phyloP scores from a whole-genome alignment of 2,888 invertebrate genomes.

The Ischnus inquisitorius region DNA sequence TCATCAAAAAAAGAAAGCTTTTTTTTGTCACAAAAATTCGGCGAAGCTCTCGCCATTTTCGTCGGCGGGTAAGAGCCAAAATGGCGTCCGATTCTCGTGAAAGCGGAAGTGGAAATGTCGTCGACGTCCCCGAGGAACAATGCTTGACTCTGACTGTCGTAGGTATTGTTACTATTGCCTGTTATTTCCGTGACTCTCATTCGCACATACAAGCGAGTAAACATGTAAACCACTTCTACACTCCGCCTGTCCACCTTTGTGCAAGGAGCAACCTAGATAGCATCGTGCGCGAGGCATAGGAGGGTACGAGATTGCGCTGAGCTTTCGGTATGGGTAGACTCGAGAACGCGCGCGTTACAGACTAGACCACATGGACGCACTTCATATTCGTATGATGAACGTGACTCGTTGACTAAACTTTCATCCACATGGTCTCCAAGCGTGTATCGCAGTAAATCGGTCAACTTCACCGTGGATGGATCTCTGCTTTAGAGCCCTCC shows the following conservation, averaged over 20 bases:
- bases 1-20: not conserved
- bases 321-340: slow-evolving; percentile 11
- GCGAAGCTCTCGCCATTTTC: not conserved
- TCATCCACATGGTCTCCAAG: not conserved
- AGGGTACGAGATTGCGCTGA: not conserved
- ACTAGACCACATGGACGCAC: not conserved
- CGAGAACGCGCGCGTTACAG: not conserved
- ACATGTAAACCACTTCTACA: not conserved
- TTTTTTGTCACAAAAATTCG: not conserved
- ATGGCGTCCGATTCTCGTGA: slow-evolving; percentile 58
- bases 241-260: not conserved
- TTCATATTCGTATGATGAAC: slow-evolving; percentile 3
- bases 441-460: slow-evolving; percentile 18
- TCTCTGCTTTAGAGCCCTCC: not conserved
- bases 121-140: slow-evolving; percentile 65
- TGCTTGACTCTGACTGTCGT: slow-evolving; percentile 47
- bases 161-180: slow-evolving; percentile 72
- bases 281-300: slow-evolving; percentile 20
- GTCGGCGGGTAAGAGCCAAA: slow-evolving; percentile 39
- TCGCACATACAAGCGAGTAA: not conserved
- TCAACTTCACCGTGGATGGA: slow-evolving; percentile 4
- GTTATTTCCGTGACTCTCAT: slow-evolving; percentile 69
- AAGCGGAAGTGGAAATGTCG: slow-evolving; percentile 58
- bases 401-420: slow-evolving; percentile 16
- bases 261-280: not conserved